Conservation (phyloP, 2,113 vertebrate genomes). For the Micronycteris hirsuta region DNA sequence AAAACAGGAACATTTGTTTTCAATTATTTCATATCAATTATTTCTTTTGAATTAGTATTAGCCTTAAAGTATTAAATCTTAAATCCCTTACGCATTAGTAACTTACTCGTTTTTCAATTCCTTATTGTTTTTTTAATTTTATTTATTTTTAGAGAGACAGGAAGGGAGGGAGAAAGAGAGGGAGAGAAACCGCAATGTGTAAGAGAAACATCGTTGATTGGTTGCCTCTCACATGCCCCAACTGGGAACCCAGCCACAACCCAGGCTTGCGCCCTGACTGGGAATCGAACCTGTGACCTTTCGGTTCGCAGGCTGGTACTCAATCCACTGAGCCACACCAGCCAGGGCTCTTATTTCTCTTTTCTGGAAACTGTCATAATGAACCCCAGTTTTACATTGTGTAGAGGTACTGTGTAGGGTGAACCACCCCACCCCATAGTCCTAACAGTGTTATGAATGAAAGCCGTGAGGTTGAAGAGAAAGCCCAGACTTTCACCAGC, state of each 20-base stretch:
- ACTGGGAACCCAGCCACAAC: too few relatives aligned
- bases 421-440: too few relatives aligned
- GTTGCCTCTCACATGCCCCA: too few relatives aligned
- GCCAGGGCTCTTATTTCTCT: background rate
- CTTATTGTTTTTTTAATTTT: too few relatives aligned
- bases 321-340: too few relatives aligned
- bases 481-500: background rate
- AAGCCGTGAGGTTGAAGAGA: background rate
- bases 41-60: background rate
- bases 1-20: background rate
- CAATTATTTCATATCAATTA: background rate
- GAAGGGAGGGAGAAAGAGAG: too few relatives aligned
- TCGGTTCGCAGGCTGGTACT: too few relatives aligned
- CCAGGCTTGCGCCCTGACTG: too few relatives aligned
- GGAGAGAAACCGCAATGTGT: too few relatives aligned
- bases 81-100: background rate
- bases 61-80: background rate
- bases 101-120: background rate
- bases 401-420: background rate
- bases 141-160: too few relatives aligned
- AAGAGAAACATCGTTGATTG: too few relatives aligned
- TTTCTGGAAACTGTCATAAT: background rate
- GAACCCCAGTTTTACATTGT: background rate
- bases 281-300: too few relatives aligned
- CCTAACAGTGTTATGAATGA: accelerated